Percentiles rank a stretch among this genome's conserved stretches.
Conservation (phyloP, 2,888 invertebrate species). For the Drosophila pseudotakahashii region DNA sequence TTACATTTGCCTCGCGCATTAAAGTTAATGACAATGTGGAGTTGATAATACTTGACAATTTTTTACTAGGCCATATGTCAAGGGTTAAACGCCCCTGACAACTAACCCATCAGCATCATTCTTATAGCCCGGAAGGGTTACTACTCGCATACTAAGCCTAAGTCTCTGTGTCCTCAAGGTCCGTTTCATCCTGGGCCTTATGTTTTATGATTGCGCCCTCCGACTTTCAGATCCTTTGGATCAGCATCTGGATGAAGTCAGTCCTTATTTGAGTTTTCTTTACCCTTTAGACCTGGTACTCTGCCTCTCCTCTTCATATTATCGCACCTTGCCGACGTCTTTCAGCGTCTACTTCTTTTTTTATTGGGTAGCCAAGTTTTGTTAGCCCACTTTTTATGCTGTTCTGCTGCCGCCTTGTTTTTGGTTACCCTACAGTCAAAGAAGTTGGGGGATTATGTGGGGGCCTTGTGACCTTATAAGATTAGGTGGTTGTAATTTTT, state of each 20-base stretch:
- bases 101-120: constrained; percentile 27
- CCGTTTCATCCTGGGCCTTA: constrained; percentile 56
- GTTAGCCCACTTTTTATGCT: constrained; percentile 6
- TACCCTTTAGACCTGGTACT: background rate
- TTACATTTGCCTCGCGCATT: constrained; percentile 74
- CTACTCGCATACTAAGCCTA: constrained; percentile 47
- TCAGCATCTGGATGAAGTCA: constrained; percentile 26
- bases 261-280: background rate
- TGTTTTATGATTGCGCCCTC: constrained; percentile 49
- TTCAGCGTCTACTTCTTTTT: constrained; percentile 2
- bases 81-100: constrained; percentile 52
- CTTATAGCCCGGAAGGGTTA: constrained; percentile 47
- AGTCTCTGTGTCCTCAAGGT: constrained; percentile 26
- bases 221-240: constrained; percentile 9
- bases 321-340: constrained; percentile 8
- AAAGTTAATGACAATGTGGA: constrained; percentile 71
- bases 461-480: no score
- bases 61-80: constrained; percentile 54
- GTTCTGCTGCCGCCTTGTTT: background rate
- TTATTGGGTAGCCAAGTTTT: constrained; percentile 25
- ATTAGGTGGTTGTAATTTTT: no score
- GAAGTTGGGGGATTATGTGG: background rate
- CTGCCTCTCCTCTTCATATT: background rate
- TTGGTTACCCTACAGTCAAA: background rate
- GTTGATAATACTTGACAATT: constrained; percentile 50